Conservation (phyloP, 2,797 vertebrate species). For the Gouania willdenowi region DNA sequence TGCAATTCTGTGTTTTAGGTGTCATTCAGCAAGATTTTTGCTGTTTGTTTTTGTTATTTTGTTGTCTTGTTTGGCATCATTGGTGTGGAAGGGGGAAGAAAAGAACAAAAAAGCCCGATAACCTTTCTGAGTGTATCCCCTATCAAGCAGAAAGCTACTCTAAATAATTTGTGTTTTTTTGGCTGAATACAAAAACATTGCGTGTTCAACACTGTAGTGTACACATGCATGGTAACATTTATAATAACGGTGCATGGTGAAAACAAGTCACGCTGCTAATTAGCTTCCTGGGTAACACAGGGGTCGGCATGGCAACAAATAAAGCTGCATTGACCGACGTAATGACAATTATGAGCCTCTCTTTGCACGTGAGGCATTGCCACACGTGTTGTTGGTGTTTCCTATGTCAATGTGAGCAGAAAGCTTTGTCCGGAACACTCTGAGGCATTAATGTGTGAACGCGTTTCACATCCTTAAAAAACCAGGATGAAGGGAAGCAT, state of each 20-base stretch:
- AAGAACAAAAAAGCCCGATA: too few species aligned
- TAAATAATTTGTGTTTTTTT: too few species aligned
- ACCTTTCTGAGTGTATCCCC: too few species aligned
- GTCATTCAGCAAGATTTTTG: too few species aligned
- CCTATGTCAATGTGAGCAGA: conserved; percentile 19
- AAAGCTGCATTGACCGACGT: conserved; percentile 26
- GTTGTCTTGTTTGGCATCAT: too few species aligned
- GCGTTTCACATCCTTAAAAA: conserved; percentile 32
- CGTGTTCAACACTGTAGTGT: conserved; percentile 7
- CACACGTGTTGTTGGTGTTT: too few species aligned
- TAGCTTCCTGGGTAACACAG: conserved; percentile 36
- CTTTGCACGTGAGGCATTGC: too few species aligned
- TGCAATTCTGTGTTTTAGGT: too few species aligned
- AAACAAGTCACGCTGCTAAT: conserved; percentile 44
- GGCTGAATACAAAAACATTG: too few species aligned
- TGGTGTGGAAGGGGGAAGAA: too few species aligned
- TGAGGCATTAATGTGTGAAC: conserved; percentile 11
- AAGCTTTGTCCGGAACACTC: conserved; percentile 2
- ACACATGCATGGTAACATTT: conserved; percentile 27
- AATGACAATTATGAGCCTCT: conserved; percentile 37
- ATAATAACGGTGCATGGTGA: conserved; percentile 10
- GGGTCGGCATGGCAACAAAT: conserved; percentile 43
- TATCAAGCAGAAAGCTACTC: too few species aligned
- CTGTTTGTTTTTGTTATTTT: too few species aligned
- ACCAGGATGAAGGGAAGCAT: conserved; percentile 14